A percentile compares a stretch with the other conserved stretches of the same genome.
Evolutionary conservation across 2,113 vertebrate species (phyloP).

Genomic region (Hassar affinis): DNA sequence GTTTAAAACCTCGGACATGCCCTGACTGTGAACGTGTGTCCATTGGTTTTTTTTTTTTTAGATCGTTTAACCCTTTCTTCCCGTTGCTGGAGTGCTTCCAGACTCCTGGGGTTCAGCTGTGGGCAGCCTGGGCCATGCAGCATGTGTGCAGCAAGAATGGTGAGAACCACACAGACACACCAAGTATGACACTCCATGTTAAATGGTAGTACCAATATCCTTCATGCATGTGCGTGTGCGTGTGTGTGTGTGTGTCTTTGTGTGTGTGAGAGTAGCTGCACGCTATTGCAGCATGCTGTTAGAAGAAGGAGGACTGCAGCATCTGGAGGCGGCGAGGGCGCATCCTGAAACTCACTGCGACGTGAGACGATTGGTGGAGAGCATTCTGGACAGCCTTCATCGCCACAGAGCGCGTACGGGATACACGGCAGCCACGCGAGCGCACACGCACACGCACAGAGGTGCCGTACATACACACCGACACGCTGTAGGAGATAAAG

Average conservation of each 20-base stretch:
- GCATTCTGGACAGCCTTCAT: constrained; percentile 93
- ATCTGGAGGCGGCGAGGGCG: constrained; percentile 84
- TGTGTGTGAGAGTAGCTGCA: constrained; percentile 72
- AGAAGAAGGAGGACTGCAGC: constrained; percentile 92
- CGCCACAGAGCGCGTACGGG: constrained; percentile 86
- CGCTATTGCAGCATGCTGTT: constrained; percentile 98
- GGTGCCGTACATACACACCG: constrained; percentile 29
- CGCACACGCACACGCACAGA: constrained; percentile 43
- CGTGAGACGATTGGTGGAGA: constrained; percentile 82
- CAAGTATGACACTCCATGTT: not conserved
- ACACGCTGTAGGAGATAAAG: not conserved
- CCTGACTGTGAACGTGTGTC: not conserved
- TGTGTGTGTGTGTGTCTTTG: not conserved
- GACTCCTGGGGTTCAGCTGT: constrained; percentile 95
- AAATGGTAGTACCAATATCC: not conserved
- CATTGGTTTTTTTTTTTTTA: no score
- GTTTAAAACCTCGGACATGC: no score
- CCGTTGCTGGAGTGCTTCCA: constrained; percentile 92
- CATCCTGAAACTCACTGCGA: constrained; percentile 87
- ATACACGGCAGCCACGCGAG: constrained; percentile 57
- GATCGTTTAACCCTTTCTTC: constrained; percentile 98
- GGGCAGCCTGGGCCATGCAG: constrained; percentile 99
- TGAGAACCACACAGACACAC: constrained; percentile 65
- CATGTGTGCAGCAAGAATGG: constrained; percentile 99
- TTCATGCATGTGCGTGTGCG: not conserved